Base-by-base conservation (phyloP, 2,113 vertebrate species). In the Phoxinus phoxinus region DNA sequence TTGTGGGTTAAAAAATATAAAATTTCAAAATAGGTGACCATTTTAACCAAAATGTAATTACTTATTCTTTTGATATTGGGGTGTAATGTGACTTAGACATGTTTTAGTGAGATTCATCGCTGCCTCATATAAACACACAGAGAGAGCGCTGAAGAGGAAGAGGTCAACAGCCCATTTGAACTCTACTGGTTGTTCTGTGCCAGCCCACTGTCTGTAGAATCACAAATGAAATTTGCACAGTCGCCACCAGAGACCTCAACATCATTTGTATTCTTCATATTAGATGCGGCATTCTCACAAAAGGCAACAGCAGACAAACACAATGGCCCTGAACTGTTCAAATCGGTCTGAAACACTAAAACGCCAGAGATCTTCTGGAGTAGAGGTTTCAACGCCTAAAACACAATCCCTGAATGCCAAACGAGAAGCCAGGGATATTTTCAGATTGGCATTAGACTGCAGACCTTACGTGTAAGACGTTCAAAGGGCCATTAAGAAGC, bases 221-320 rank as follows among this genome's bases (percentile, higher is more conserved):
- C 51, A 58, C 84, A 79, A 87, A 87, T 92, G 90, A 81, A 90
- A 93, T 94, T 93, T 94, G 80, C 90, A 90, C 88, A 92, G 86
- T 44, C 44, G 56, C 85, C 87, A 15, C 88, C 27, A 59, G 88
- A 90, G 90, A 89, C 82, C 37, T 9, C 25, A n/a, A 77, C 75
- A 73, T 65, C 21, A 89, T 87, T 65, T 1, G 86, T 82, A 84
- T 86, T 84, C 89, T 65, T 59, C 75, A 63, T 51, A 82, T 67
- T n/a, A 46, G 46, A 83, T 85, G 27, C 78, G 79, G 85, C 86
- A 85, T 59, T 77, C 89, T 89, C 78, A 86, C 85, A 85, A 67
- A 72, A 61, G 46, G 86, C 89, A 90, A 91, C 85, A 89, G 46
- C 19, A 9, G 44, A 81, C 53, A 59, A 72, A 83, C 79, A 82